A percentile compares a stretch with the other conserved stretches of the same genome.
Evolutionary conservation across 2,888 invertebrate species (phyloP).

Genomic region (Sialis lutaria): DNA sequence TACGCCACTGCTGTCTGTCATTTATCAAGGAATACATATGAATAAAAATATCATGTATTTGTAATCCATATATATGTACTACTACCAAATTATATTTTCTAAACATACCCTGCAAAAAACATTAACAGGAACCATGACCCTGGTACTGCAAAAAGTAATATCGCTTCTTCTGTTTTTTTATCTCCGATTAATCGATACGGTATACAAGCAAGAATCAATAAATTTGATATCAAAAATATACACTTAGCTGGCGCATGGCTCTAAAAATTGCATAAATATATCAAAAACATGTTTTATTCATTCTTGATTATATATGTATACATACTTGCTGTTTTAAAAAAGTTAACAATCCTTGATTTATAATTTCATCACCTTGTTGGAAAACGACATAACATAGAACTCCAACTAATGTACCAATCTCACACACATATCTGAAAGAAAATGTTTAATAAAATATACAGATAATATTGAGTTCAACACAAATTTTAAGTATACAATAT

Average conservation of each 20-base stretch:
- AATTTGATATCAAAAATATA: slow-evolving; percentile 80
- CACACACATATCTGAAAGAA: slow-evolving; percentile 48
- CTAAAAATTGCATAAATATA: slow-evolving; percentile 30
- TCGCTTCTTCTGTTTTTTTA: slow-evolving; percentile 71
- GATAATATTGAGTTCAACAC: not conserved
- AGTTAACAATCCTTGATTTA: slow-evolving; percentile 79
- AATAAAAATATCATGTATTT: too few species aligned
- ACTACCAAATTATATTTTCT: too few species aligned
- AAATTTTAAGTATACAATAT: not conserved
- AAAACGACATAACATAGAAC: slow-evolving; percentile 77
- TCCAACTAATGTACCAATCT: slow-evolving; percentile 69
- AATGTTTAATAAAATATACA: not conserved
- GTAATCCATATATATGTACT: too few species aligned
- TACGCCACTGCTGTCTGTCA: too few species aligned
- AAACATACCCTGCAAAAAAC: slow-evolving; percentile 89
- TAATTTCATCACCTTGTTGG: slow-evolving; percentile 88
- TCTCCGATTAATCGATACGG: slow-evolving; percentile 65
- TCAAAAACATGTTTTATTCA: not conserved
- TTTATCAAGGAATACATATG: too few species aligned
- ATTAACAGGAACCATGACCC: slow-evolving; percentile 95
- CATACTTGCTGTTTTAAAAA: slow-evolving; percentile 83
- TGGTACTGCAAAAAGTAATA: slow-evolving; percentile 82
- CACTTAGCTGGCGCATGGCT: slow-evolving; percentile 87
- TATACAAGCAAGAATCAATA: slow-evolving; percentile 76
- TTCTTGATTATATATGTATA: not conserved